Conservation (phyloP, 64 coral and sea anemone genomes). For the Dendrophyllia cribrosa region DNA sequence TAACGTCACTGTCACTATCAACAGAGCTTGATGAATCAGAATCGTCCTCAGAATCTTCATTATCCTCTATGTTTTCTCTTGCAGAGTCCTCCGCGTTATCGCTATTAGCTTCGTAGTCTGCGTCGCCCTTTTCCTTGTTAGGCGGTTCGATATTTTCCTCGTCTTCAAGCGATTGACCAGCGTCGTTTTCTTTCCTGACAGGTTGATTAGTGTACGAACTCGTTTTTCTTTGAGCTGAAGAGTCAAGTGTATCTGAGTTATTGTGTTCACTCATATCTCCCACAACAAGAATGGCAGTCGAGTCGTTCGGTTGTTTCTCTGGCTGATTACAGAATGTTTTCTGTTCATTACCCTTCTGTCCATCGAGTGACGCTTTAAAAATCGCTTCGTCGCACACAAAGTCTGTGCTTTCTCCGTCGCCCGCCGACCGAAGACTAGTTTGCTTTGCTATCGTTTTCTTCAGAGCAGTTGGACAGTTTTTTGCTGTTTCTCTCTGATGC, state of each 20-base stretch:
- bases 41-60: constrained; percentile 38
- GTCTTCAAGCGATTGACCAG: background rate
- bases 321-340: background rate
- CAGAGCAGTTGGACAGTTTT: background rate
- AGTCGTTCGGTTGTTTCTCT: background rate
- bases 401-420: constrained; percentile 58
- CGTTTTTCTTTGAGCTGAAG: background rate
- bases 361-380: background rate
- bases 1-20: constrained; percentile 48
- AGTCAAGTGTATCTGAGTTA: background rate
- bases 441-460: background rate
- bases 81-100: constrained; percentile 7
- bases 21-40: constrained; percentile 26
- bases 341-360: background rate
- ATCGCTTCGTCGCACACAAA: background rate
- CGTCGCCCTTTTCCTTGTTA: constrained; percentile 5
- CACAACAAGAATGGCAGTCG: background rate
- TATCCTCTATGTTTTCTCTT: background rate
- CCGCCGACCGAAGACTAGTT: constrained; percentile 26
- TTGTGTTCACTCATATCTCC: background rate
- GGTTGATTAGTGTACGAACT: background rate
- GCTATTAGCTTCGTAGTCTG: background rate
- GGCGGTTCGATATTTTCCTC: background rate
- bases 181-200: background rate
- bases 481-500: background rate